A percentile compares a stretch with the other conserved stretches of the same genome.
These are phyloP conservation scores for Heliconius eleuchia DNA, from an alignment of 1,140 invertebrate species.

Conservation along the genomic window DNA sequence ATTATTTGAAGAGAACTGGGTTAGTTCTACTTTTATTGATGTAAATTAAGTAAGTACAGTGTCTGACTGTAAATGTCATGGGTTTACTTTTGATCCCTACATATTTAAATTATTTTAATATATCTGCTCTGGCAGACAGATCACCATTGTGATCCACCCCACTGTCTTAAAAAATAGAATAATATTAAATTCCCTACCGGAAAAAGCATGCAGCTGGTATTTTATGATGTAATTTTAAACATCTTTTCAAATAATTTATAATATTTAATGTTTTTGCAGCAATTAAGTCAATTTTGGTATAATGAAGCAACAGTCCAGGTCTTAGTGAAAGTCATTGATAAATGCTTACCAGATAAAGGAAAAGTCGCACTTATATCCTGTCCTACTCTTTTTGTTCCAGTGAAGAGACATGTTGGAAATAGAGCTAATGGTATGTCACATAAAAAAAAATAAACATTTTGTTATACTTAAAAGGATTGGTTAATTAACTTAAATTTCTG, in stretches of 20 bases:
- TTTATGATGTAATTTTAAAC: too few relatives aligned
- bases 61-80: not conserved
- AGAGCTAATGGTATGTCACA: constrained; percentile 66
- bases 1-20: constrained; percentile 92
- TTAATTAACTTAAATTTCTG: too few relatives aligned
- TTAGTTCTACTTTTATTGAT: constrained; percentile 64
- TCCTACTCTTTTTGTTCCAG: constrained; percentile 90
- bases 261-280: constrained; percentile 83
- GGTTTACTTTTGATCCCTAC: too few relatives aligned
- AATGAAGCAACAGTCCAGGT: constrained; percentile 87
- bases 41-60: not conserved
- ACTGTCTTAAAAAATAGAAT: too few relatives aligned
- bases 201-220: too few relatives aligned
- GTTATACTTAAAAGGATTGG: too few relatives aligned
- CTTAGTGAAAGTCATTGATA: constrained; percentile 85
- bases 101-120: too few relatives aligned
- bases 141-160: too few relatives aligned
- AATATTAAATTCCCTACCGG: too few relatives aligned
- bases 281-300: constrained; percentile 99
- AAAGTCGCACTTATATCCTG: constrained; percentile 94
- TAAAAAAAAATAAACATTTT: too few relatives aligned
- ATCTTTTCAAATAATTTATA: not conserved
- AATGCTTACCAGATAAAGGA: constrained; percentile 80
- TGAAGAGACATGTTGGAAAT: constrained; percentile 81
- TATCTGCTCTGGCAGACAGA: too few relatives aligned